Evolutionary conservation across 2,797 vertebrate genomes (phyloP).

Genomic region (Ctenopoma multispine): DNA sequence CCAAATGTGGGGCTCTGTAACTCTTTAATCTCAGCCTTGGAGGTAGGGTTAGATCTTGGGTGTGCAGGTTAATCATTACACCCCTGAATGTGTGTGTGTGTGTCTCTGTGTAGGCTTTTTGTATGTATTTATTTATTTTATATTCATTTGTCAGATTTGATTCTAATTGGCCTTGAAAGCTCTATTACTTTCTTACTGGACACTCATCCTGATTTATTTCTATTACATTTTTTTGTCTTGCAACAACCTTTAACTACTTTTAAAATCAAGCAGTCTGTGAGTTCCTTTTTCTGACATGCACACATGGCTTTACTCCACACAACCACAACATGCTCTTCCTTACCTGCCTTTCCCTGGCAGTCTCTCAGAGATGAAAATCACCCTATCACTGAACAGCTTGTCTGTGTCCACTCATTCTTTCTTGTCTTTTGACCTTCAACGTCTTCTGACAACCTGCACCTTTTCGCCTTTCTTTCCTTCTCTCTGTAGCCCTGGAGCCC

Average conservation of each 20-base stretch:
- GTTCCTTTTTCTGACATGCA: background rate
- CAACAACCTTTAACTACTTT: constrained; percentile 25
- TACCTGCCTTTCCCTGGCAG: constrained; percentile 15
- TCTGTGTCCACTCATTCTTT: constrained; percentile 37
- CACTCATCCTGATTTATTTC: background rate
- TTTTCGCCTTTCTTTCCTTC: constrained; percentile 51
- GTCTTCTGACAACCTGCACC: constrained; percentile 60
- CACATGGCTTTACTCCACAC: constrained; percentile 6
- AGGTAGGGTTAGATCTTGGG: constrained; percentile 64
- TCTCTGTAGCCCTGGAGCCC: constrained; percentile 70
- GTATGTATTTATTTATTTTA: constrained; percentile 50
- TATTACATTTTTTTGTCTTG: constrained; percentile 21
- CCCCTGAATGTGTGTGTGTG: constrained; percentile 14
- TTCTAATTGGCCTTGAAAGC: constrained; percentile 39
- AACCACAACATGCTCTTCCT: constrained; percentile 12
- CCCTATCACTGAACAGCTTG: constrained; percentile 41
- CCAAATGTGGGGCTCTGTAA: constrained; percentile 59
- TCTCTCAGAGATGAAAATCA: constrained; percentile 29
- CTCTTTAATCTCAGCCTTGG: constrained; percentile 46
- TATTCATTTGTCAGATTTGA: constrained; percentile 33
- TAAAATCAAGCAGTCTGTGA: constrained; percentile 12
- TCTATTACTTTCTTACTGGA: background rate
- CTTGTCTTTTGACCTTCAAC: constrained; percentile 42
- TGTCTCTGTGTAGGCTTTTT: constrained; percentile 28
- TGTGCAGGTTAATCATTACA: constrained; percentile 76